Evolutionary conservation across 2,888 invertebrate species (phyloP).

Genomic region (Embidobia sp.): DNA sequence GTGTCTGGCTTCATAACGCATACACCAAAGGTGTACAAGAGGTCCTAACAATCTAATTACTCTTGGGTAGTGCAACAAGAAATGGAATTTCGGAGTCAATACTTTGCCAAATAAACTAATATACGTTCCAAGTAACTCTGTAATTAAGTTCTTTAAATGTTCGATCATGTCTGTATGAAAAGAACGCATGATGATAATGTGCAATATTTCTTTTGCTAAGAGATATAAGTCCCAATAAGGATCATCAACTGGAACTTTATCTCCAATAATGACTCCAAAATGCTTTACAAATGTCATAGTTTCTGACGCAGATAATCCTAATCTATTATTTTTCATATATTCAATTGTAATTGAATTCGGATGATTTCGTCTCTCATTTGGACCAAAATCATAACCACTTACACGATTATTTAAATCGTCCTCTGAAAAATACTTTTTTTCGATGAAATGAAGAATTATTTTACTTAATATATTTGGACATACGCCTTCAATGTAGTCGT

Average conservation of each 20-base stretch:
- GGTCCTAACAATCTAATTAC: slow-evolving; percentile 19
- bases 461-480: slow-evolving; percentile 19
- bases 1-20: slow-evolving; percentile 36
- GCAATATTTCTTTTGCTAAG: slow-evolving; percentile 3
- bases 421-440: slow-evolving; percentile 15
- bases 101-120: slow-evolving; percentile 13
- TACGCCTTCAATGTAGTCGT: slow-evolving; percentile 27
- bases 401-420: slow-evolving; percentile 16
- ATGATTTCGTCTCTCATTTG: slow-evolving; percentile 8
- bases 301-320: slow-evolving; percentile 35
- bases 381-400: slow-evolving; percentile 9
- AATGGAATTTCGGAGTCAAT: slow-evolving; percentile 16
- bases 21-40: slow-evolving; percentile 8
- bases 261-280: slow-evolving; percentile 24
- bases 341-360: slow-evolving; percentile 20
- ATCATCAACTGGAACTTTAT: slow-evolving; percentile 14
- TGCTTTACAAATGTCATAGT: slow-evolving; percentile 20
- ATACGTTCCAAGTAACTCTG: slow-evolving; percentile 12
- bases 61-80: slow-evolving; percentile 13
- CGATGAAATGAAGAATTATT: slow-evolving; percentile 16
- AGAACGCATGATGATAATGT: slow-evolving; percentile 6
- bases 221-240: slow-evolving; percentile 17
- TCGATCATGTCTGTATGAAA: neutral
- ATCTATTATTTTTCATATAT: slow-evolving; percentile 16
- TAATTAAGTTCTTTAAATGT: slow-evolving; percentile 14